Evolutionary conservation across 1,140 invertebrate species (phyloP).

Genomic region (Drosophila santomea): DNA sequence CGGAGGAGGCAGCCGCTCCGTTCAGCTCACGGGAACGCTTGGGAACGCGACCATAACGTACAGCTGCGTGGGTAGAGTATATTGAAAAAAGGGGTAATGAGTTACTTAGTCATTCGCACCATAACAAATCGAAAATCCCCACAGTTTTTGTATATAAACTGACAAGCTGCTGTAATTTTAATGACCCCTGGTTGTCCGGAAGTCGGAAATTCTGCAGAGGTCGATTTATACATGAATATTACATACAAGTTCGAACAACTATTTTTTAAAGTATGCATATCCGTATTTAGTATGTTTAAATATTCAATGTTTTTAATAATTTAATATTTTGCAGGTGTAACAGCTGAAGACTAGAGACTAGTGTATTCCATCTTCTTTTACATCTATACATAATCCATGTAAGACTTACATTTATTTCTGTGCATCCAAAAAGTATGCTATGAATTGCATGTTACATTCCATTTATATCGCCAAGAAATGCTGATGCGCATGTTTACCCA

Average conservation of each 20-base stretch:
- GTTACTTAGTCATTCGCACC: background rate
- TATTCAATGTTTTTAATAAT: too few species aligned
- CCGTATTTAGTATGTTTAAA: too few species aligned
- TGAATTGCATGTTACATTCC: slow-evolving; percentile 5
- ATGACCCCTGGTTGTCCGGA: too few species aligned
- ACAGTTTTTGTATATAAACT: background rate
- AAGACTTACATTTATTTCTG: background rate
- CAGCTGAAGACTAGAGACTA: too few species aligned
- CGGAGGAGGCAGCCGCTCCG: slow-evolving; percentile 82
- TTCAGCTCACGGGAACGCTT: slow-evolving; percentile 94
- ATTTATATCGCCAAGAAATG: background rate
- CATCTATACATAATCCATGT: background rate
- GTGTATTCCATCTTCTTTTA: background rate
- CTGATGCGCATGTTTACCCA: background rate
- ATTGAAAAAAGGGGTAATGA: background rate
- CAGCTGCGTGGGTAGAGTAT: slow-evolving; percentile 88
- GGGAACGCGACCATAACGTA: slow-evolving; percentile 97
- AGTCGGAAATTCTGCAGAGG: too few species aligned
- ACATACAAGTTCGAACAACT: too few species aligned
- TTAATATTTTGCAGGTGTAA: too few species aligned
- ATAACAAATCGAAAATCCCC: background rate
- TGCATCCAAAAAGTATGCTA: slow-evolving; percentile 32
- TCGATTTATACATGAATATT: too few species aligned
- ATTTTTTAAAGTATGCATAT: too few species aligned
- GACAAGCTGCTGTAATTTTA: background rate